Percentiles rank a stretch among this genome's conserved stretches.
phyloP scores from a whole-genome alignment of 2,888 invertebrate genomes.

The Crossocerus cetratus region DNA sequence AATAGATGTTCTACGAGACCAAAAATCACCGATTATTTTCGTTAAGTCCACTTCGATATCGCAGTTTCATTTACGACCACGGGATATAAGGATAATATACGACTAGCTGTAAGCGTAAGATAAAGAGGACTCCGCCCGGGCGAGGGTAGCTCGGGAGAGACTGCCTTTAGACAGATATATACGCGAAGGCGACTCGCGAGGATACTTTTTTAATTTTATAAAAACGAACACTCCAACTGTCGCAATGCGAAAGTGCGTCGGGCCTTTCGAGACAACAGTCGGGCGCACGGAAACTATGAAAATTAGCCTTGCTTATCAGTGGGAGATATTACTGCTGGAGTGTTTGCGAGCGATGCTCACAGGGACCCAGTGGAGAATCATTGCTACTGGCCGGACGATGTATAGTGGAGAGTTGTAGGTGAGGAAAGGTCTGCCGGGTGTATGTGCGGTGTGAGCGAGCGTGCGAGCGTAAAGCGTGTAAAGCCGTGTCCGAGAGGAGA shows the following conservation, averaged over 20 bases:
- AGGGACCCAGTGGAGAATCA: conserved; percentile 26
- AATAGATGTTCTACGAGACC: too few relatives aligned
- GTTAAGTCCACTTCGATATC: too few relatives aligned
- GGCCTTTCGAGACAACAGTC: background rate
- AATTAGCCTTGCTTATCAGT: background rate
- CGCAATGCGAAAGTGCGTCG: background rate
- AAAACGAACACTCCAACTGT: background rate
- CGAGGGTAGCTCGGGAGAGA: too few relatives aligned
- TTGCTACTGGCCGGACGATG: conserved; percentile 18
- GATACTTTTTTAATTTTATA: conserved; percentile 6
- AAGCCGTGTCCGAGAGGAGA: background rate
- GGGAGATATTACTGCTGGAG: background rate
- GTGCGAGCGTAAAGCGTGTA: too few relatives aligned
- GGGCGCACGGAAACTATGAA: background rate
- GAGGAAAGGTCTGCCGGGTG: conserved; percentile 6
- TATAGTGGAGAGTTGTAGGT: background rate
- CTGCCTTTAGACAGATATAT: background rate
- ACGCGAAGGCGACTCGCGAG: background rate
- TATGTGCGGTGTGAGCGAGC: conserved; percentile 4
- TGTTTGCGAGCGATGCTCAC: conserved; percentile 20
- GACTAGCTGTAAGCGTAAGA: too few relatives aligned
- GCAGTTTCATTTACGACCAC: too few relatives aligned
- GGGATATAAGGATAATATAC: too few relatives aligned
- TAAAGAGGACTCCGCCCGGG: too few relatives aligned
- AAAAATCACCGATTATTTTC: too few relatives aligned